phyloP scores from a whole-genome alignment of 2,888 invertebrate species.

The Leptopilina myrica region DNA sequence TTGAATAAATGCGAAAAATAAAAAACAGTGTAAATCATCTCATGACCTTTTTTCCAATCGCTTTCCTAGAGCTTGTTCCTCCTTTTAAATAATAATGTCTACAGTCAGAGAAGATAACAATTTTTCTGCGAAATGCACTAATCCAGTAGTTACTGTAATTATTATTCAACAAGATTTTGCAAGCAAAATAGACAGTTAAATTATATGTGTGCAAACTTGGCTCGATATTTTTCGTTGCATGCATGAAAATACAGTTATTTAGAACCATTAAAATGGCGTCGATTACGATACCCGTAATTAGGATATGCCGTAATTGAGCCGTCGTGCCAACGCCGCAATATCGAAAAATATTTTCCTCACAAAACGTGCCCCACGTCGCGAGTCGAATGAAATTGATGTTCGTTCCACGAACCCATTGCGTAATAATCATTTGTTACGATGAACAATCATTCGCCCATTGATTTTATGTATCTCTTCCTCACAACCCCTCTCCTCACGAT shows the following conservation, averaged over 20 bases:
- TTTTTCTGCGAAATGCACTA: slow-evolving; percentile 12
- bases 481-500: slow-evolving; percentile 15
- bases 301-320: slow-evolving; percentile 56
- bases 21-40: neutral
- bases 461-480: slow-evolving; percentile 31
- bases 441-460: slow-evolving; percentile 37
- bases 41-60: too few species aligned
- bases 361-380: slow-evolving; percentile 23
- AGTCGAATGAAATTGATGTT: slow-evolving; percentile 47
- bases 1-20: too few species aligned
- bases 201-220: slow-evolving; percentile 9
- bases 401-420: slow-evolving; percentile 32
- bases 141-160: slow-evolving; percentile 7
- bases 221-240: slow-evolving; percentile 26
- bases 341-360: slow-evolving; percentile 30
- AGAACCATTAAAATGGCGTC: slow-evolving; percentile 52
- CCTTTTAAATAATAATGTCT: slow-evolving; percentile 9
- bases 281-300: slow-evolving; percentile 53
- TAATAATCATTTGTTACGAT: slow-evolving; percentile 41
- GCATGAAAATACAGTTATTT: slow-evolving; percentile 42
- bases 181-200: slow-evolving; percentile 34
- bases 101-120: neutral
- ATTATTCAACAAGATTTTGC: slow-evolving; percentile 30
- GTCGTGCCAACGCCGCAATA: slow-evolving; percentile 40
- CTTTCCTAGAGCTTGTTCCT: too few species aligned